Percentiles rank a stretch among this genome's conserved stretches.
Evolutionary conservation across 2,797 vertebrate species (phyloP).

Genomic region (Macropodus opercularis): DNA sequence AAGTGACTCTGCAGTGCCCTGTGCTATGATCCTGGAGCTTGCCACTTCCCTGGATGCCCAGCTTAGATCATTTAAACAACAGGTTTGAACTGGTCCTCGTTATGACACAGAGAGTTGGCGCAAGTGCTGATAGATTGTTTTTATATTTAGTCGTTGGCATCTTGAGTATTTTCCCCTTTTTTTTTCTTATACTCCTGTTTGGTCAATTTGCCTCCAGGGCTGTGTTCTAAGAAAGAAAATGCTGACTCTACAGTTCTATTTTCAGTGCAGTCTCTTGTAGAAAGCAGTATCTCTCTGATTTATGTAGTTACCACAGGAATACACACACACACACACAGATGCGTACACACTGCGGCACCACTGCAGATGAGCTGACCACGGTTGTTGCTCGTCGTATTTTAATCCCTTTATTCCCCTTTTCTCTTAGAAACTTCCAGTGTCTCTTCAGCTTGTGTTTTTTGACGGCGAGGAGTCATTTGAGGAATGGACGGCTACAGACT

Average conservation of each 20-base stretch:
- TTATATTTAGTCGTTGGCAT: neutral
- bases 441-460: constrained; percentile 91
- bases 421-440: constrained; percentile 76
- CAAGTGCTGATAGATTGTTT: constrained; percentile 8
- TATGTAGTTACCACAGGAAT: constrained; percentile 33
- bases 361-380: constrained; percentile 31
- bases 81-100: constrained; percentile 68
- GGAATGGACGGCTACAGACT: constrained; percentile 88
- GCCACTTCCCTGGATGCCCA: constrained; percentile 82
- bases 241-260: constrained; percentile 55
- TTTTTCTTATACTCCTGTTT: constrained; percentile 1
- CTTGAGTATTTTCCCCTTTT: neutral
- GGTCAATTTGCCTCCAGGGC: constrained; percentile 20
- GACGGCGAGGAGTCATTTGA: constrained; percentile 92
- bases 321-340: constrained; percentile 6
- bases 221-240: constrained; percentile 51
- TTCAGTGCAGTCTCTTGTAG: constrained; percentile 51
- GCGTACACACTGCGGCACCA: constrained; percentile 37
- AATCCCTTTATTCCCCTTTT: neutral
- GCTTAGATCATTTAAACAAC: constrained; percentile 79
- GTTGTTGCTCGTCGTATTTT: constrained; percentile 3
- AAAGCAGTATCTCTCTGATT: constrained; percentile 42
- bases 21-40: constrained; percentile 90
- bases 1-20: constrained; percentile 92
- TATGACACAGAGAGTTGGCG: neutral